Percentiles rank a stretch among this genome's conserved stretches.
phyloP scores from a whole-genome alignment of 2,888 invertebrate genomes.

The Leptinotarsa juncta region DNA sequence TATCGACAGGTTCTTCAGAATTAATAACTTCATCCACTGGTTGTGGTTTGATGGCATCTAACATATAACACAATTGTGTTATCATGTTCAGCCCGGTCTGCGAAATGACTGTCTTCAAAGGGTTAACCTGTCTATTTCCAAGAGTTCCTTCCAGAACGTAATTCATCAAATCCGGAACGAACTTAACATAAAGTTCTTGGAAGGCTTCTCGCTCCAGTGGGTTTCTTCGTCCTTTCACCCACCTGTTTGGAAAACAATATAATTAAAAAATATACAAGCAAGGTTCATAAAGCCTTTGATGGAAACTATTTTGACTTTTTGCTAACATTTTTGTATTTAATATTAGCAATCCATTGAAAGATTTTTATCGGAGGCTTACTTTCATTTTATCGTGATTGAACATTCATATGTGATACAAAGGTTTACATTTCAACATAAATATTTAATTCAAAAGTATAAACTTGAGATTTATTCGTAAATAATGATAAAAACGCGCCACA shows the following conservation, averaged over 20 bases:
- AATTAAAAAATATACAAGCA: neutral
- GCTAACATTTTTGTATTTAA: too few relatives aligned
- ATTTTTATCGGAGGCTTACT: too few relatives aligned
- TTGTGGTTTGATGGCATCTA: conserved; percentile 77
- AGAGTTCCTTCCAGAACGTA: conserved; percentile 79
- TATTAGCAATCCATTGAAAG: too few relatives aligned
- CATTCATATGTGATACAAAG: too few relatives aligned
- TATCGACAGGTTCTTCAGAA: conserved; percentile 67
- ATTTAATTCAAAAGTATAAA: too few relatives aligned
- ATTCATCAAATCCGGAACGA: conserved; percentile 78
- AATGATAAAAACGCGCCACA: too few relatives aligned
- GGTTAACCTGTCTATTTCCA: conserved; percentile 73
- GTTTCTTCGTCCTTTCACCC: conserved; percentile 74
- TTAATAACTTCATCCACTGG: conserved; percentile 26
- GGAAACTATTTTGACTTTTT: too few relatives aligned
- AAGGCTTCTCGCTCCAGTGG: conserved; percentile 64
- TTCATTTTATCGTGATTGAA: too few relatives aligned
- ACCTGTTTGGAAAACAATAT: conserved; percentile 63
- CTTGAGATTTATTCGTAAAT: too few relatives aligned
- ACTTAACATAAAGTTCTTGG: conserved; percentile 77
- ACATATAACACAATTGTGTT: conserved; percentile 83
- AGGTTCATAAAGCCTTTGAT: neutral
- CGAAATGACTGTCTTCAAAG: conserved; percentile 83
- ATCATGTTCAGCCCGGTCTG: conserved; percentile 91
- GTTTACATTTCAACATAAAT: too few relatives aligned